phyloP scores from a whole-genome alignment of 2,113 vertebrate genomes.

The Eclectus roratus region DNA sequence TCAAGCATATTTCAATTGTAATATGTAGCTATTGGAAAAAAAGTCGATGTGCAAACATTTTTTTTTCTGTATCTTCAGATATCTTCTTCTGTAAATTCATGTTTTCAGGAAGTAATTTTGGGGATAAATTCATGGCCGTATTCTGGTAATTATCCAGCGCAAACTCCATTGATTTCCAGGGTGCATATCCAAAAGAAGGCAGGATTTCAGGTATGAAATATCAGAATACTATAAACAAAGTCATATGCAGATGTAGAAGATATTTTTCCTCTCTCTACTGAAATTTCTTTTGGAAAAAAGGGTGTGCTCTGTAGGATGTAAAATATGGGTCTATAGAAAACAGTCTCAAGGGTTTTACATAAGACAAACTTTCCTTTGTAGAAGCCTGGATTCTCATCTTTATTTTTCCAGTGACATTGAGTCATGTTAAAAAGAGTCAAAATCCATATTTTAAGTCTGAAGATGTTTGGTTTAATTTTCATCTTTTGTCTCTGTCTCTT shows the following conservation, averaged over 20 bases:
- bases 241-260: background rate
- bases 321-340: background rate
- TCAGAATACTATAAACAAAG: background rate
- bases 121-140: background rate
- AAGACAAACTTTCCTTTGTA: background rate
- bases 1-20: slow-evolving; percentile 18
- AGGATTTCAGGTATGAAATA: background rate
- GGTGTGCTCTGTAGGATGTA: background rate
- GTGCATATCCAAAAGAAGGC: background rate
- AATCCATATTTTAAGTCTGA: background rate
- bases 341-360: background rate
- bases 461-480: background rate
- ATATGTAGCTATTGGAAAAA: background rate
- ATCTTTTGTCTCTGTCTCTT: background rate
- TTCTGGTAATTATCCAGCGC: background rate
- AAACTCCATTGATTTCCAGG: background rate
- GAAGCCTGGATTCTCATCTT: background rate
- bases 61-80: background rate
- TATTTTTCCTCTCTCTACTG: background rate
- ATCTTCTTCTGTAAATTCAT: background rate
- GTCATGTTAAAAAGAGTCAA: background rate
- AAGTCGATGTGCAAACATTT: background rate
- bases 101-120: background rate
- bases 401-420: background rate
- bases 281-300: background rate